These are phyloP conservation scores for Scyliorhinus canicula DNA, from an alignment of 2,797 vertebrate species.

Conservation along the genomic window DNA sequence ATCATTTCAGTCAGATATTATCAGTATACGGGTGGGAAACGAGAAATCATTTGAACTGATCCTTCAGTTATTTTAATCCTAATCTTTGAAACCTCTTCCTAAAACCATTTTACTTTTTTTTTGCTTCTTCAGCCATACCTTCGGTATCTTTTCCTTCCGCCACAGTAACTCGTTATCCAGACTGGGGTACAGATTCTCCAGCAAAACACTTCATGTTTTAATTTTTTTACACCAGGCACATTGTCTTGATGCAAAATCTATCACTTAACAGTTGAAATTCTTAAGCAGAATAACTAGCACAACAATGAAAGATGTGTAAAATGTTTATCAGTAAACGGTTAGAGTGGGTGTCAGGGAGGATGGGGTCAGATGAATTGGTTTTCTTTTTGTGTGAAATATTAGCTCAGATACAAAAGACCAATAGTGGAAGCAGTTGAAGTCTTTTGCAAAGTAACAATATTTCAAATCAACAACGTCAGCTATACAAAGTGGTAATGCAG, in stretches of 20 bases:
- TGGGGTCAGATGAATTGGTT: neutral
- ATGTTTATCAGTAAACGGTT: neutral
- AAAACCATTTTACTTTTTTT: neutral
- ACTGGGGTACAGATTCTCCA: neutral
- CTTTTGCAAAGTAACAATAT: neutral
- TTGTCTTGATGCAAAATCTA: neutral
- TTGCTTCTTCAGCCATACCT: neutral
- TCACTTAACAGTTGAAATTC: neutral
- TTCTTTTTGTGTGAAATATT: neutral
- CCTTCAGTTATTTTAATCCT: neutral
- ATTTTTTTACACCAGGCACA: too few relatives aligned
- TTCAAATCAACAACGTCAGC: neutral
- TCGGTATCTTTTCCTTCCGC: neutral
- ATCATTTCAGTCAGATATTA: neutral
- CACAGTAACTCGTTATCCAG: neutral
- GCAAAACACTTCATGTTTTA: neutral
- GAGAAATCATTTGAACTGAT: neutral
- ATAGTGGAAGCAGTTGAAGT: neutral
- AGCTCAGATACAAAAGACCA: neutral
- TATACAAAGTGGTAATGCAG: neutral
- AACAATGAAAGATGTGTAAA: neutral
- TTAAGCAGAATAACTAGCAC: neutral
- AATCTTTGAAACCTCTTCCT: neutral
- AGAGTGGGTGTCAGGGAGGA: neutral
- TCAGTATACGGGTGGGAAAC: neutral